Base-by-base conservation (phyloP, 2,113 vertebrate genomes). In the Loxodonta africana region DNA sequence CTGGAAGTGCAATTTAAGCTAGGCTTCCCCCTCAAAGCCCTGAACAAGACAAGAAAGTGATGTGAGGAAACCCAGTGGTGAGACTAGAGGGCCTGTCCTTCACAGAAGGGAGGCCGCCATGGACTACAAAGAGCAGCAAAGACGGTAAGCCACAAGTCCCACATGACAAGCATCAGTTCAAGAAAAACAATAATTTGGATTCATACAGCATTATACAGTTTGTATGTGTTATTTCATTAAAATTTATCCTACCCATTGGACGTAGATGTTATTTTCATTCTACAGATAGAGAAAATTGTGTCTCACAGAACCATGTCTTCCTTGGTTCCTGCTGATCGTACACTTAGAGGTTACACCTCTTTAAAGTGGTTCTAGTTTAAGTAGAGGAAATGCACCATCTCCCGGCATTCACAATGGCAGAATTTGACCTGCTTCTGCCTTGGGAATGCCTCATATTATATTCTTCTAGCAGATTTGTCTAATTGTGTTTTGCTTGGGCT, bases 401-500 rank as follows among this genome's bases (percentile, higher is more conserved):
- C 25, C 77, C 0, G 8, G 48, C 81, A 63, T 78, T 63, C 65
- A 65, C n/a, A 17, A 25, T 53, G n/a, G 44, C 71, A 57, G 74
- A 48, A 60, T 91, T 51, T 86, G 94, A 85, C 96, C 73, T 92
- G 84, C 57, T 94, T 90, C 89, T 84, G 83, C 60, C 65, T 90
- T 87, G 41, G 81, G 37, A 51, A 93, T 53, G 69, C 3, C 73
- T 85, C 53, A 51, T 44, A 67, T 91, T 51, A 89, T 96, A 96
- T 89, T 92, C 94, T 90, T 94, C 74, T 46, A 78, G 71, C 65
- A 95, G 73, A 82, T 90, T 95, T 90, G 41, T 95, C 77, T 95
- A 92, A 95, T 97, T 97, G 95, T 88, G 33, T 96, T 94, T 95
- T 95, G 83, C 81, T 65, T 85, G 57, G 44, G 71, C 90, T 95